Evolutionary conservation across 1,140 invertebrate genomes (phyloP).

Genomic region (Ladona fulva): DNA sequence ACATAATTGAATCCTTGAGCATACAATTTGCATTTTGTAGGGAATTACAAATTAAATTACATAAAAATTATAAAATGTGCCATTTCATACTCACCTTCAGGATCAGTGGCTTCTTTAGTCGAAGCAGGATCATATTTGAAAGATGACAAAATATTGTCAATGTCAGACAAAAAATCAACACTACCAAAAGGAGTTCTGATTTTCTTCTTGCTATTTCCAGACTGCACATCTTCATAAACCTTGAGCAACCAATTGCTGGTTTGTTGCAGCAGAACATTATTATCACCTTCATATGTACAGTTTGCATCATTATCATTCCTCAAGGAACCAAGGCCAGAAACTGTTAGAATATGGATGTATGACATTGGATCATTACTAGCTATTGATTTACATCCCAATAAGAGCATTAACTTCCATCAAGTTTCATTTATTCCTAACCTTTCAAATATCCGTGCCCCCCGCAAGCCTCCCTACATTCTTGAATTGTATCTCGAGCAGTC

Average conservation of each 20-base stretch:
- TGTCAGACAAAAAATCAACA: slow-evolving; percentile 48
- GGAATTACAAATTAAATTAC: no score
- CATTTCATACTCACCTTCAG: background rate
- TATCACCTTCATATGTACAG: slow-evolving; percentile 93
- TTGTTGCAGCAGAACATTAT: slow-evolving; percentile 91
- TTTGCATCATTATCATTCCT: slow-evolving; percentile 85
- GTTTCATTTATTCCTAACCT: slow-evolving; percentile 40
- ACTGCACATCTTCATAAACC: slow-evolving; percentile 42
- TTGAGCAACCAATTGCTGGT: slow-evolving; percentile 80
- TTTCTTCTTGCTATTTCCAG: slow-evolving; percentile 29
- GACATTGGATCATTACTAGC: no score
- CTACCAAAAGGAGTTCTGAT: slow-evolving; percentile 52
- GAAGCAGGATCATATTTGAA: background rate
- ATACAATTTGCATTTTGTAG: no score
- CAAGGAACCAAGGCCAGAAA: slow-evolving; percentile 70
- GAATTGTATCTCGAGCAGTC: slow-evolving; percentile 72
- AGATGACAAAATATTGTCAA: slow-evolving; percentile 37
- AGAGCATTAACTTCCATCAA: background rate
- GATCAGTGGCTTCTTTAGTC: background rate
- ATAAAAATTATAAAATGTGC: no score
- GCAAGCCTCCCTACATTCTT: slow-evolving; percentile 85
- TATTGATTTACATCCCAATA: no score
- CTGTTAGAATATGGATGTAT: slow-evolving; percentile 31
- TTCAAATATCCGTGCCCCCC: slow-evolving; percentile 74
- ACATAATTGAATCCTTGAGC: no score